Base-by-base conservation (phyloP, 2,113 vertebrate genomes). In the Lates calcarifer region DNA sequence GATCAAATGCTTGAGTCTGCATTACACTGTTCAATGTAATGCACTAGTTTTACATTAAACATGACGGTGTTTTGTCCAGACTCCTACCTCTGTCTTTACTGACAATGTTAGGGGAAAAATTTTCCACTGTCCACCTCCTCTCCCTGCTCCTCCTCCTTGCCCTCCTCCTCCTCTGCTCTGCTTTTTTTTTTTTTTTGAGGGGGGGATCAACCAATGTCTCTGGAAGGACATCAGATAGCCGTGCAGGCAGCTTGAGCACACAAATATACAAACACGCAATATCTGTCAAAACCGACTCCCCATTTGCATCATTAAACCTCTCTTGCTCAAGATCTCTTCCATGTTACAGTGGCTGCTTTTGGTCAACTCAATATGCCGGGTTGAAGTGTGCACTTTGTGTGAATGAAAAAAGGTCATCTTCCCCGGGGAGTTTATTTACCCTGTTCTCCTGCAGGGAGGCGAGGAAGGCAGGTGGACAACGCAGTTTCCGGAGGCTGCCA, bases 211-310 rank as follows among this genome's bases (percentile, higher is more conserved):
- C 70, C 56, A 49, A 67, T 53, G 66, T 82, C 66, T 45, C 53
- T 83, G 63, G 63, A 86, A 74, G 76, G 83, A 77, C 81, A 77
- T 89, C 74, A 77, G 39, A 84, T 77, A 57, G 51, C 31, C 60
- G 60, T 18, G 33, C 31, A 39, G 58, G 83, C 77, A 81, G 74
- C 51, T 58, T 15, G 11, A 11, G 6, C 17, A 28, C 61, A 79
- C 56, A 68, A 24, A 77, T 5, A 77, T 5, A 63, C 66, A 72
- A 58, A 64, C 13, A 45, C 24, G 8, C 56, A 62, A 35, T 65
- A 20, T 61, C 45, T 63, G 62, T 26, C 0, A 1, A 71, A 57
- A 64, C 55, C 4, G 7, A 47, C 29, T 57, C n/a, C 35, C 35
- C 0, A 29, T 67, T 81, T 67, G 33, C 60, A 73, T 45, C 45